Evolutionary conservation across 2,113 vertebrate species (phyloP), one percentile per base, ranked within the genome.

Genomic region (Fregetta grallaria): DNA sequence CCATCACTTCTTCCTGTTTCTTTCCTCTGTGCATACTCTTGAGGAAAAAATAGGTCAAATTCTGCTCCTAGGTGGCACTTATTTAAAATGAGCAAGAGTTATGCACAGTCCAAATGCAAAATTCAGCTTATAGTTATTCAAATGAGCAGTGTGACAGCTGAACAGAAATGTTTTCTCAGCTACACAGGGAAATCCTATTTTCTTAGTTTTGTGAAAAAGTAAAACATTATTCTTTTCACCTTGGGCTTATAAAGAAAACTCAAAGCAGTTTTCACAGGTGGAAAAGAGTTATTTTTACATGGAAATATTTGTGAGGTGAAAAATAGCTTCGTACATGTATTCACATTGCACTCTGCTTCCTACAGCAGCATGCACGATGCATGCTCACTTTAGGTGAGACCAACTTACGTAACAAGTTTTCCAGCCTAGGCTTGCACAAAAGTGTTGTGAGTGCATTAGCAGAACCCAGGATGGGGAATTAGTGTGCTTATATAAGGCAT

Each of bases 131-230:
- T 30, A 73, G 44, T 85, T 93, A 93, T 88, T 93, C 89, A 76
- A 70, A 73, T 92, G 42, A 90, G 38, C 42, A 40, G 25, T 50
- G 59, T 92, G 62, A 77, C 59, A 88, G 63, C 76, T 87, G 62
- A 97, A 87, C 36, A 93, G 68, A 79, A 84, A 74, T 38, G 23
- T 88, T 96, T 91, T 86, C 76, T 89, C 78, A 91, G 47, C 53
- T 79, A 86, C 23, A 19, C 38, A 66, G 44, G 55, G 55, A 91
- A 91, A 95, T 87, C 47, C 36, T 72, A 29, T 95, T 96, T 94
- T 93, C 66, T 91, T 76, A 72, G 80, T 89, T 91, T 83, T 58
- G 27, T 82, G 83, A 53, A 85, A 91, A 94, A 89, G 25, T 9
- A 86, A 92, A 87, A 30, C 19, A 42, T 77, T 94, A 94, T 89